Evolutionary conservation across 2,113 vertebrate genomes (phyloP).

Genomic region (Brachirus orientalis): DNA sequence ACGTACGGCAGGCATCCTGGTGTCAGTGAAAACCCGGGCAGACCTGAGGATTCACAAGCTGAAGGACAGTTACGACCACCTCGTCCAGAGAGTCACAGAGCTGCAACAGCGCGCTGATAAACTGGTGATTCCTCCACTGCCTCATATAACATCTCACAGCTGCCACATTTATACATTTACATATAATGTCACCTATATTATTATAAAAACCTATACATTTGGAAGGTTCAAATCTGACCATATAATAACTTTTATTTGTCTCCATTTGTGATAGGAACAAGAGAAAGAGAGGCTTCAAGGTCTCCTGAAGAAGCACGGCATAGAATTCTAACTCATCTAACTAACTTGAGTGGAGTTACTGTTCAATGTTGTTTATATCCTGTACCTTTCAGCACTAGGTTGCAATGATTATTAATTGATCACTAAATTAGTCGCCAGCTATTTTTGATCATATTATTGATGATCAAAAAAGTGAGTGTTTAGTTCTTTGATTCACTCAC

Average conservation of each 20-base stretch:
- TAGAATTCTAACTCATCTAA: constrained; percentile 45
- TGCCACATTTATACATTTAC: background rate
- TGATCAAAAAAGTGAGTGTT: too few species aligned
- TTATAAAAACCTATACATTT: too few species aligned
- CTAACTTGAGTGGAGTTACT: too few species aligned
- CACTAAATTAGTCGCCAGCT: too few species aligned
- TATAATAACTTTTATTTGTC: background rate
- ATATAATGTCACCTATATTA: too few species aligned
- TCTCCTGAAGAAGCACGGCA: constrained; percentile 83
- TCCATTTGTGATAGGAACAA: constrained; percentile 81
- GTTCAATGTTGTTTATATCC: too few species aligned
- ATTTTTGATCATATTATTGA: too few species aligned
- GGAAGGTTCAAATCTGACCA: background rate
- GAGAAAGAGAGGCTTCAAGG: constrained; percentile 87
- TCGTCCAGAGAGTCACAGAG: constrained; percentile 85
- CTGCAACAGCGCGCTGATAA: constrained; percentile 85
- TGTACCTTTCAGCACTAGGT: too few species aligned
- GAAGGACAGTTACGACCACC: constrained; percentile 88
- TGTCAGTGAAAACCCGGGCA: constrained; percentile 91
- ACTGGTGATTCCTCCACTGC: constrained; percentile 80
- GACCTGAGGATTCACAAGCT: constrained; percentile 86
- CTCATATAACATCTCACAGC: background rate
- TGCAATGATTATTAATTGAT: too few species aligned
- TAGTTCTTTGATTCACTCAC: too few species aligned
- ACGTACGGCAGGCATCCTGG: constrained; percentile 85